A percentile compares a stretch with the other conserved stretches of the same genome.
phyloP scores from a whole-genome alignment of 2,113 vertebrate species.

The Pelmatolapia mariae region DNA sequence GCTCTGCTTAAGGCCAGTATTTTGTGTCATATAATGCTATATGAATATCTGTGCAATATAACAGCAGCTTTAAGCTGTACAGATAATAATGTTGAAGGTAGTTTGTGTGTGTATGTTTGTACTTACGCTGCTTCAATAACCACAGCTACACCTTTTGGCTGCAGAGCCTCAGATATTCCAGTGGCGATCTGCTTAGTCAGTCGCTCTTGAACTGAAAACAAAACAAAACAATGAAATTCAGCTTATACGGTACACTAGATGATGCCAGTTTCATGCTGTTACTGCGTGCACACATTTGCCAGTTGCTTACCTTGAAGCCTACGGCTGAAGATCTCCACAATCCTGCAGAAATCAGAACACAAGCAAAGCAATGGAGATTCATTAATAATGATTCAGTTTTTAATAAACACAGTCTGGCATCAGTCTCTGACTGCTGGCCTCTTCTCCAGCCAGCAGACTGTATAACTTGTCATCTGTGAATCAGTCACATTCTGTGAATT shows the following conservation, averaged over 20 bases:
- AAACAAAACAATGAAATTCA: not conserved
- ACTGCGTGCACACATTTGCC: not conserved
- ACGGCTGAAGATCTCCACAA: constrained; percentile 81
- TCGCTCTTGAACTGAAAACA: constrained; percentile 74
- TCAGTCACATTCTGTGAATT: constrained; percentile 36
- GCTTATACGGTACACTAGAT: not conserved
- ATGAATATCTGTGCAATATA: not conserved
- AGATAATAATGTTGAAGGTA: not conserved
- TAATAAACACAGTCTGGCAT: constrained; percentile 22
- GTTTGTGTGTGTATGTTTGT: not conserved
- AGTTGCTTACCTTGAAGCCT: constrained; percentile 75
- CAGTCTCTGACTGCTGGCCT: not conserved
- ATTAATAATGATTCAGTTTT: constrained; percentile 48
- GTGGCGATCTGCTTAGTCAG: constrained; percentile 76
- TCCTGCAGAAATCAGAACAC: constrained; percentile 53
- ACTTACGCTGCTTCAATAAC: constrained; percentile 75
- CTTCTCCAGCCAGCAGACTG: not conserved
- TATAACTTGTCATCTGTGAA: constrained; percentile 22
- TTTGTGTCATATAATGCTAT: not conserved
- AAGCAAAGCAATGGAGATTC: not conserved
- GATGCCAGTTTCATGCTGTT: not conserved
- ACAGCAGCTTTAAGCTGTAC: not conserved
- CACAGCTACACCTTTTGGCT: constrained; percentile 71
- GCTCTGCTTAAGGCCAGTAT: not conserved
- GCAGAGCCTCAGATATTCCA: constrained; percentile 71